Base-by-base conservation (phyloP, 1,140 invertebrate genomes). In the Matsumurasca onukii region DNA sequence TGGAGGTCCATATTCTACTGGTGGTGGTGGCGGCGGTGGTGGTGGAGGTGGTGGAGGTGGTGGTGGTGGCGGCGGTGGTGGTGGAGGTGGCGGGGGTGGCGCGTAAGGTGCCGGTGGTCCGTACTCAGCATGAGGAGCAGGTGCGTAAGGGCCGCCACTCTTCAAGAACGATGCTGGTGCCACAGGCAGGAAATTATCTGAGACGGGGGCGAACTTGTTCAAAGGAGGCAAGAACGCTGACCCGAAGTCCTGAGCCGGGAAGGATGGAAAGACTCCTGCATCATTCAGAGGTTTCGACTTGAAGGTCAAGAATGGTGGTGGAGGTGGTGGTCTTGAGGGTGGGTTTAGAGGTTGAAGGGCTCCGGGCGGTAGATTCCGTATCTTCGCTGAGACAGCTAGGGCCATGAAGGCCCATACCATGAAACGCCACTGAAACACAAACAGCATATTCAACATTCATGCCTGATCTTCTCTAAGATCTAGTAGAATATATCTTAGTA, bases 11-110 rank as follows among this genome's bases (percentile, higher is more conserved):
- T 48, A 52, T 59, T 48, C 49, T 57, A 25, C 27, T 30, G 59
- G 57, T 63, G 59, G 57, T 22, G 59, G 57, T 49, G 59, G 57
- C 20, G 67, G 57, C 49, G 67, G 67, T 48, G 67, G 67, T 69
- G 67, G 61, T 49, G 67, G 57, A 24, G 59, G 57, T 65, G 67
- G 57, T 30, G 67, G 67, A 3, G 67, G 57, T 25, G 59, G 57
- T 30, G 59, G 57, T 45, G 59, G 55, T 45, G 67, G 67, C n/a
- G 67, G 67, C 2, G 67, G 59, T 63, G 55, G 49, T 49, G 27
- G 39, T 45, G 29, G 31, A 2, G 30, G 59, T 45, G 64, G 13
- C 13, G 31, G 25, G 9, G 45, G 45, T 20, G 64, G 59, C 5
- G 64, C 39, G 39, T 34, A 52, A 20, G 45, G 45, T 2, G 64